phyloP scores from a whole-genome alignment of 2,797 vertebrate genomes.

The Phrynocephalus vlangalii region DNA sequence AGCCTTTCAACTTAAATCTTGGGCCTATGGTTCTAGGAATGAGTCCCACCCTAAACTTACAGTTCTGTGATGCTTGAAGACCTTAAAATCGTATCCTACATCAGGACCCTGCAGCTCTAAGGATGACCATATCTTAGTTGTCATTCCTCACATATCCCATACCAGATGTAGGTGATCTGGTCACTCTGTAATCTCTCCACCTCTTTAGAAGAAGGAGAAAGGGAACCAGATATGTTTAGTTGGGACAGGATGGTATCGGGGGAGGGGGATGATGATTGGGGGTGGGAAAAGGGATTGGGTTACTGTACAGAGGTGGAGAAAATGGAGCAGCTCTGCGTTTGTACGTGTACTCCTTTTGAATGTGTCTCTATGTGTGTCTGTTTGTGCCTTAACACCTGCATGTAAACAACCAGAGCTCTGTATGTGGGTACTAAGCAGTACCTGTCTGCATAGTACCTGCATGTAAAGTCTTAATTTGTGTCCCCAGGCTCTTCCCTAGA shows the following conservation, averaged over 20 bases:
- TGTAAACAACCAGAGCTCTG: not conserved
- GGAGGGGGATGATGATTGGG: not conserved
- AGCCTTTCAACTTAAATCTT: not conserved
- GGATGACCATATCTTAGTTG: conserved; percentile 17
- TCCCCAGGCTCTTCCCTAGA: not conserved
- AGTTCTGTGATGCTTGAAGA: not conserved
- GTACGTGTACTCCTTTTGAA: not conserved
- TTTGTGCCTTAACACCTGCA: conserved; percentile 8
- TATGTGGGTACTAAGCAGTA: not conserved
- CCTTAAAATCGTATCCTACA: not conserved
- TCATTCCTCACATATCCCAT: not conserved
- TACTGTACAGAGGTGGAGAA: not conserved
- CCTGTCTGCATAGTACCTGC: not conserved
- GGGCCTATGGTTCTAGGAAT: not conserved
- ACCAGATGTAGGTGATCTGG: too few species aligned
- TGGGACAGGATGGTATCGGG: not conserved
- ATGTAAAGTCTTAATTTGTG: conserved; percentile 2
- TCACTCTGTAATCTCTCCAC: not conserved
- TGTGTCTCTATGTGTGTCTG: not conserved
- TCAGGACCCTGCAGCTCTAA: conserved; percentile 6
- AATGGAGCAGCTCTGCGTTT: conserved; percentile 3
- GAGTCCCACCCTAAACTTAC: not conserved
- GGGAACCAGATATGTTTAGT: not conserved
- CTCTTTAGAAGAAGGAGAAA: not conserved
- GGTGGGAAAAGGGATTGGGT: not conserved